Evolutionary conservation across 2,888 invertebrate species (phyloP).

Genomic region (Cephus runcator): DNA sequence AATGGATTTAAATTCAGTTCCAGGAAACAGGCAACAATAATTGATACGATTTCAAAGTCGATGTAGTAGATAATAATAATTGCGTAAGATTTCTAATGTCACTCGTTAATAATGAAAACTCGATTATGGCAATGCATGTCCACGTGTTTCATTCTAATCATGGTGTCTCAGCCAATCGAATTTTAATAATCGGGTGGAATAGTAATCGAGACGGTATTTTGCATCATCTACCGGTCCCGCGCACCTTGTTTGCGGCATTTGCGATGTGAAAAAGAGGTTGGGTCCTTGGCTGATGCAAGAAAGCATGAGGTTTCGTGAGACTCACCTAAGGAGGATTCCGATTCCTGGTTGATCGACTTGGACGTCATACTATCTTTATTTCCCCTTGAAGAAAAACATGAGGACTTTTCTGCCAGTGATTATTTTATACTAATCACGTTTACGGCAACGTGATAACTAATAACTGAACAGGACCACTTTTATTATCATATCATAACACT

Average conservation of each 20-base stretch:
- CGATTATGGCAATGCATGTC: not conserved
- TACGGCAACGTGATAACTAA: not conserved
- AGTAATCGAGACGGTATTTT: conserved; percentile 54
- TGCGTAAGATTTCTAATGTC: not conserved
- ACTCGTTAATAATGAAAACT: not conserved
- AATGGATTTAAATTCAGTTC: not conserved
- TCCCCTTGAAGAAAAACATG: not conserved
- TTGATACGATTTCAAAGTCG: not conserved
- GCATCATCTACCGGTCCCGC: conserved; percentile 62
- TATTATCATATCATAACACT: not conserved
- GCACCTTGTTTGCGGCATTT: conserved; percentile 53
- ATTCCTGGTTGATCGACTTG: not conserved
- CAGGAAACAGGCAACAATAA: not conserved
- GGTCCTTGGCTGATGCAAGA: conserved; percentile 64
- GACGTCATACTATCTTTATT: not conserved
- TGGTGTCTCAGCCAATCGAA: not conserved
- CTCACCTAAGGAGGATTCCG: not conserved
- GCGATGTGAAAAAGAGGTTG: conserved; percentile 45
- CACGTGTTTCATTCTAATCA: not conserved
- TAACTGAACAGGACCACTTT: not conserved
- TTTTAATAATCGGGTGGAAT: conserved; percentile 14
- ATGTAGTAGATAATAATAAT: not conserved
- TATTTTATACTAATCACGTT: not conserved
- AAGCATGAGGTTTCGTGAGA: conserved; percentile 55
- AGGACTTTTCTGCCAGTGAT: not conserved